Percentiles rank a stretch among this genome's conserved stretches.
These are phyloP conservation scores for Leptinotarsa peninsularis DNA, from an alignment of 2,888 invertebrate species.

Conservation along the genomic window DNA sequence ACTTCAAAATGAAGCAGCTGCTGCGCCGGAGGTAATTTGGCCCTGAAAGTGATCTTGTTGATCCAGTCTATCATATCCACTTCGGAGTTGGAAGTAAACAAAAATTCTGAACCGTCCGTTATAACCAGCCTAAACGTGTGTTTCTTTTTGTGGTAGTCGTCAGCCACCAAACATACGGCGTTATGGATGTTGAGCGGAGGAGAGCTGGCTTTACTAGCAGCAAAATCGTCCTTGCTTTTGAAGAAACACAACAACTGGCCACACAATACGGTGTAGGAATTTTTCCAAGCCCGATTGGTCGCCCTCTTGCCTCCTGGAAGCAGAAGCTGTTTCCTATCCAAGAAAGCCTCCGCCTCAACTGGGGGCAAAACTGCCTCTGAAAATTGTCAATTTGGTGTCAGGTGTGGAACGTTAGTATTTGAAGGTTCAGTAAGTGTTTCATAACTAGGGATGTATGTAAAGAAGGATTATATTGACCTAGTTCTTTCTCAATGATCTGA, in stretches of 20 bases:
- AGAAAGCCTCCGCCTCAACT: slow-evolving; percentile 88
- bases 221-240: slow-evolving; percentile 92
- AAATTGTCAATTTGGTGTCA: slow-evolving; percentile 52
- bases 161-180: slow-evolving; percentile 86
- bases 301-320: slow-evolving; percentile 95
- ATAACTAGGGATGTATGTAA: too few species aligned
- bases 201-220: slow-evolving; percentile 87
- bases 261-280: slow-evolving; percentile 93
- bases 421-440: too few species aligned
- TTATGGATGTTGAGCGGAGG: slow-evolving; percentile 85
- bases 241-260: slow-evolving; percentile 98
- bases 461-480: too few species aligned
- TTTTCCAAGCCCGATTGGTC: slow-evolving; percentile 95
- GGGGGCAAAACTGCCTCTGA: slow-evolving; percentile 79
- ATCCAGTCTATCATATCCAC: slow-evolving; percentile 90
- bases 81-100: slow-evolving; percentile 83
- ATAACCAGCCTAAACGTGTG: slow-evolving; percentile 90
- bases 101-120: slow-evolving; percentile 92
- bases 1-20: slow-evolving; percentile 87
- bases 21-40: slow-evolving; percentile 88
- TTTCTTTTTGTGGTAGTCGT: slow-evolving; percentile 95
- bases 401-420: not conserved
- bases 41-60: slow-evolving; percentile 93
- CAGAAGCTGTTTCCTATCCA: slow-evolving; percentile 95
- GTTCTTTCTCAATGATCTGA: not conserved